A percentile compares a stretch with the other conserved stretches of the same genome.
Conservation (phyloP, 1,140 invertebrate genomes). For the Bradysia coprophila region DNA sequence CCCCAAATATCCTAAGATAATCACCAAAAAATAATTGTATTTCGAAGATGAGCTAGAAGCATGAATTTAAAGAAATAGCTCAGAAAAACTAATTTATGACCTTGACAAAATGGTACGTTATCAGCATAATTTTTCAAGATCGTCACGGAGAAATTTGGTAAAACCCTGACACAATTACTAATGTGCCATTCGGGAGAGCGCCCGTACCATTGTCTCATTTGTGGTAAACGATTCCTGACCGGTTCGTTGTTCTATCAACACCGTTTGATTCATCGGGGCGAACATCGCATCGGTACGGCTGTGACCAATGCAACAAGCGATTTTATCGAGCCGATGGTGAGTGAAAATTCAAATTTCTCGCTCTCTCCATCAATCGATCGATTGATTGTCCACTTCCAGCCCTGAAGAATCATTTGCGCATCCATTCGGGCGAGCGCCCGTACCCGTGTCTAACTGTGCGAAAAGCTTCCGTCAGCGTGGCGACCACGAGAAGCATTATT, state of each 20-base stretch:
- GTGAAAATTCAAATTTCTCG: no score
- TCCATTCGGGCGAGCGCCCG: conserved; percentile 50
- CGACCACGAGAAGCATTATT: conserved; percentile 35
- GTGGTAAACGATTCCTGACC: conserved; percentile 51
- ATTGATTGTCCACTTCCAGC: no score
- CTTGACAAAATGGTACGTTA: no score
- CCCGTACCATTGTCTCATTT: conserved; percentile 49
- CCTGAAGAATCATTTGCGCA: conserved; percentile 33
- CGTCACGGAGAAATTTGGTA: no score
- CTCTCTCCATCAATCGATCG: no score
- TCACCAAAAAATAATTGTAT: no score
- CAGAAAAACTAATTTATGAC: no score
- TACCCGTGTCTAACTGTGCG: conserved; percentile 44
- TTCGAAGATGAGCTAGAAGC: no score
- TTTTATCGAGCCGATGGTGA: conserved; percentile 38
- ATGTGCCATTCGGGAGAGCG: conserved; percentile 44
- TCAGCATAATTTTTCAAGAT: no score
- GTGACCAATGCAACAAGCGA: conserved; percentile 39
- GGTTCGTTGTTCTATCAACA: conserved; percentile 54
- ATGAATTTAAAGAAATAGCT: no score
- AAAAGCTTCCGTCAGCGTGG: conserved; percentile 41
- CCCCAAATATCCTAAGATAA: no score
- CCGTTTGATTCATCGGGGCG: conserved; percentile 60
- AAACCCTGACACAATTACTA: no score
- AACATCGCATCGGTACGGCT: conserved; percentile 58